These are phyloP conservation scores for Oscheius myriophilus DNA, from an alignment of 2,888 invertebrate species.

Conservation along the genomic window DNA sequence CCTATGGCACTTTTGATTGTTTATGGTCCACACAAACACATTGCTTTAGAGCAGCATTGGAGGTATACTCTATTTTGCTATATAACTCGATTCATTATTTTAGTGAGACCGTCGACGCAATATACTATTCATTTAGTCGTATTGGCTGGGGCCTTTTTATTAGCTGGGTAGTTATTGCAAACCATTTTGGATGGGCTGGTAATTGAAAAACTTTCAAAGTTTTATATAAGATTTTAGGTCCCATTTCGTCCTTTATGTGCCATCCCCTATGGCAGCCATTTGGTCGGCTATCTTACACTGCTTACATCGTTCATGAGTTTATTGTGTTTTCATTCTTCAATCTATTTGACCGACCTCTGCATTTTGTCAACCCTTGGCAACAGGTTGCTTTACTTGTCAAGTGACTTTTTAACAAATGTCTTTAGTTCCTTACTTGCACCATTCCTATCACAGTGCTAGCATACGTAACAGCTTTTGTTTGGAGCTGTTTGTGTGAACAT, in stretches of 20 bases:
- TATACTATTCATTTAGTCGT: conserved; percentile 44
- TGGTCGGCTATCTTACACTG: conserved; percentile 89
- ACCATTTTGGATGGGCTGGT: conserved; percentile 73
- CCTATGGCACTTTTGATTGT: conserved; percentile 33
- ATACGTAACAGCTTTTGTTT: conserved; percentile 33
- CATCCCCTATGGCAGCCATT: conserved; percentile 77
- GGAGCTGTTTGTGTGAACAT: conserved; percentile 43
- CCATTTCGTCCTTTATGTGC: conserved; percentile 11
- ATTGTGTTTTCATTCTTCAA: conserved; percentile 37
- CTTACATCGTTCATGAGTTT: conserved; percentile 78
- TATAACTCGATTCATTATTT: too few species aligned
- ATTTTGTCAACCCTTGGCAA: conserved; percentile 38
- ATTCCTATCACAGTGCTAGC: conserved; percentile 6
- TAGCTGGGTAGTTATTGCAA: conserved; percentile 72
- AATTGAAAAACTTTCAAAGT: too few species aligned
- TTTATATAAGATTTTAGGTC: not conserved
- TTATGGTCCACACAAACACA: conserved; percentile 32
- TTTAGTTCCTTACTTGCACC: conserved; percentile 24
- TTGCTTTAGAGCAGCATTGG: conserved; percentile 23
- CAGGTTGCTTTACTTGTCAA: conserved; percentile 33
- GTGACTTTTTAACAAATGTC: not conserved
- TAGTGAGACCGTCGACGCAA: not conserved
- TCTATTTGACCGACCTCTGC: conserved; percentile 36
- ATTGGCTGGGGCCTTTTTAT: conserved; percentile 71
- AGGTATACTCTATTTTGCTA: too few species aligned